Evolutionary conservation across 2,797 vertebrate species (phyloP).

Genomic region (Lacerta viridis): DNA sequence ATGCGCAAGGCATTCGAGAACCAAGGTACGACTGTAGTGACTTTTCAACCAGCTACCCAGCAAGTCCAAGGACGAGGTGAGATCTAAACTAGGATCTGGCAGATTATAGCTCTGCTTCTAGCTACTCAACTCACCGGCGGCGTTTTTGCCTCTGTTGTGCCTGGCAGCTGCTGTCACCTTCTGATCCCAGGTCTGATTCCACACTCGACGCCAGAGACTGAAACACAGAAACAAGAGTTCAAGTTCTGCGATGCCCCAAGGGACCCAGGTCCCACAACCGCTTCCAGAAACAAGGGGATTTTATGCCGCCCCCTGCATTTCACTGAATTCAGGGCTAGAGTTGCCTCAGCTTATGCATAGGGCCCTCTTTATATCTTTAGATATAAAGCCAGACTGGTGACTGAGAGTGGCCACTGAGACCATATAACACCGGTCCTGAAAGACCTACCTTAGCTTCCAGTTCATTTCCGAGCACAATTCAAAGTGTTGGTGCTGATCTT

Average conservation of each 20-base stretch:
- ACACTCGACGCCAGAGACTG: slow-evolving; percentile 61
- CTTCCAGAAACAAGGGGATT: not conserved
- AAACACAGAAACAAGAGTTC: slow-evolving; percentile 27
- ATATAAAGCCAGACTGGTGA: too few species aligned
- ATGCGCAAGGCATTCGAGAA: too few species aligned
- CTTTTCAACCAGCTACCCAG: too few species aligned
- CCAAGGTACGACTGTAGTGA: too few species aligned
- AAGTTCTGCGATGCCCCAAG: too few species aligned
- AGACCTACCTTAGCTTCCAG: too few species aligned
- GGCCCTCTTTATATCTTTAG: not conserved
- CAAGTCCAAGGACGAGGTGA: not conserved
- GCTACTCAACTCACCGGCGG: slow-evolving; percentile 45
- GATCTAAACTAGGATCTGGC: not conserved
- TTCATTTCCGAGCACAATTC: too few species aligned
- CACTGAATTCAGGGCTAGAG: not conserved
- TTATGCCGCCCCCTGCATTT: not conserved
- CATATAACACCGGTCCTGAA: too few species aligned
- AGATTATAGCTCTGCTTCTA: not conserved
- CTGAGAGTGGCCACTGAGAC: too few species aligned
- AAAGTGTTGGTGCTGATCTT: too few species aligned
- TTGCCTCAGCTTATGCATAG: not conserved
- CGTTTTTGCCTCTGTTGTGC: slow-evolving; percentile 37
- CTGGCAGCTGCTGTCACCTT: slow-evolving; percentile 45
- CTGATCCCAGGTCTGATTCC: slow-evolving; percentile 55
- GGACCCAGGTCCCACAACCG: not conserved